Conservation (phyloP, 2,888 invertebrate genomes). For the Platypus cylindrus region DNA sequence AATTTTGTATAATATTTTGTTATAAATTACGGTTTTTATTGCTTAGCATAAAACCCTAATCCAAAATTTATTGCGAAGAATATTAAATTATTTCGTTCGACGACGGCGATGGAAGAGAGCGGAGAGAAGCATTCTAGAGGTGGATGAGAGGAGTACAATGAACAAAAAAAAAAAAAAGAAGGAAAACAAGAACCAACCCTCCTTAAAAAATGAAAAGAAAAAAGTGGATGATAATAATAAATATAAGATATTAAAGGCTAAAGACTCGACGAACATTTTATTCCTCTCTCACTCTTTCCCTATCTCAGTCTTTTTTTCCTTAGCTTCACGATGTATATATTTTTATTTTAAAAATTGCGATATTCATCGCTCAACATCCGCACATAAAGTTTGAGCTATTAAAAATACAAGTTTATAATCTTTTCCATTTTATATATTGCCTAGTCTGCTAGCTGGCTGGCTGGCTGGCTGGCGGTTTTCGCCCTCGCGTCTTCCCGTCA, state of each 20-base stretch:
- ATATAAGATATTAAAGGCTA: conserved; percentile 37
- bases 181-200: no score
- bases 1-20: conserved; percentile 36
- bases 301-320: conserved; percentile 5
- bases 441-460: conserved; percentile 26
- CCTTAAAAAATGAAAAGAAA: conserved; percentile 4
- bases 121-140: no score
- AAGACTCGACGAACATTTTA: conserved; percentile 31
- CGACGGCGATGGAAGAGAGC: no score
- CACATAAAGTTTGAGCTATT: conserved; percentile 36
- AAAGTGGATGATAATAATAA: conserved; percentile 27
- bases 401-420: conserved; percentile 38
- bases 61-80: conserved; percentile 37
- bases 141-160: no score
- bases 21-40: conserved; percentile 38
- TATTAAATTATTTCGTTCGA: conserved; percentile 31
- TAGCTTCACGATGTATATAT: no score
- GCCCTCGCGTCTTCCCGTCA: conserved; percentile 8
- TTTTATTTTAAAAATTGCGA: conserved; percentile 29
- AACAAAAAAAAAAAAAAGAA: no score
- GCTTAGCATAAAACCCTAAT: conserved; percentile 36
- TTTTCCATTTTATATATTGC: conserved; percentile 33
- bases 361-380: conserved; percentile 35
- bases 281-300: conserved; percentile 26
- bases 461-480: conserved; percentile 11